These are phyloP conservation scores for Drosophila kohkoa DNA, from an alignment of 1,140 invertebrate species.

Conservation along the genomic window DNA sequence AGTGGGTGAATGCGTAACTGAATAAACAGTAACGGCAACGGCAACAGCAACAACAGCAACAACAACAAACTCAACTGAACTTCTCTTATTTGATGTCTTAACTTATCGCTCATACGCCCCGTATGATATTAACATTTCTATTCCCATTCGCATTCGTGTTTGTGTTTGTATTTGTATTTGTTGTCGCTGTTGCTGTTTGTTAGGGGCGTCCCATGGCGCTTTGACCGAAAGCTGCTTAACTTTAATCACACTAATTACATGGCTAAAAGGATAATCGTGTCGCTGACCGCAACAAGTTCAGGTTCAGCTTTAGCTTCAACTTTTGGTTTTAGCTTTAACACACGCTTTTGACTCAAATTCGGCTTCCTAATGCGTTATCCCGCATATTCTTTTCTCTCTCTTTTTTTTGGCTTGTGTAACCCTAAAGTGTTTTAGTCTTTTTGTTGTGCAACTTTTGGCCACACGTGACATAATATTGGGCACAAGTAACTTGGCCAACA, in stretches of 20 bases:
- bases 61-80: not conserved
- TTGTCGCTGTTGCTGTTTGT: constrained; percentile 1
- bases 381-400: constrained; percentile 3
- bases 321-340: not conserved
- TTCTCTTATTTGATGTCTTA: constrained; percentile 35
- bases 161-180: constrained; percentile 18
- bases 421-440: not conserved
- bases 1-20: constrained; percentile 43
- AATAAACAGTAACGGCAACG: constrained; percentile 26
- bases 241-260: constrained; percentile 82
- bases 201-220: constrained; percentile 30
- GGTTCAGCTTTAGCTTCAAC: constrained; percentile 20
- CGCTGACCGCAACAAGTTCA: constrained; percentile 61
- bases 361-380: constrained; percentile 54
- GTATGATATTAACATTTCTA: constrained; percentile 16
- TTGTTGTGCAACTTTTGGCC: constrained; percentile 1
- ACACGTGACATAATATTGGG: constrained; percentile 6
- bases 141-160: constrained; percentile 4
- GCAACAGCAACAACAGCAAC: not conserved
- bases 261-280: constrained; percentile 84
- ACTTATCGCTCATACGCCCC: constrained; percentile 9
- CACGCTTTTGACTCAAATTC: constrained; percentile 4
- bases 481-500: not conserved
- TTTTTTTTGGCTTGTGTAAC: constrained; percentile 8
- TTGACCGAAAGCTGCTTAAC: constrained; percentile 58